Percentiles rank a stretch among this genome's conserved stretches.
Conservation (phyloP, 2,113 vertebrate species). For the Coptodon rendalli region DNA sequence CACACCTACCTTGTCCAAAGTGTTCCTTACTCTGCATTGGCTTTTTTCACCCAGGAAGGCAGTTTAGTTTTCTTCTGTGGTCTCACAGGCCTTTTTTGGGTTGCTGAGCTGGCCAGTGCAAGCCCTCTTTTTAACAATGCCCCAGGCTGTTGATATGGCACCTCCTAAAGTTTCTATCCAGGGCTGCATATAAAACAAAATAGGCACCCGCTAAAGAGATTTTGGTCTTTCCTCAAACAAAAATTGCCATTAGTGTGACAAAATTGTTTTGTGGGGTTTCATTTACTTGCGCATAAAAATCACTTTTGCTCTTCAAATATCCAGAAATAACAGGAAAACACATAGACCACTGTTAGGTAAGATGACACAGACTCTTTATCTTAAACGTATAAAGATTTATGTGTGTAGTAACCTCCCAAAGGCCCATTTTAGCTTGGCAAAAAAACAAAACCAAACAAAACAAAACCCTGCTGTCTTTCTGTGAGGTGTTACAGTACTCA, state of each 20-base stretch:
- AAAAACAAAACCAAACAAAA: not conserved
- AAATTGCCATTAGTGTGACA: not conserved
- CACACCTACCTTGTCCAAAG: not conserved
- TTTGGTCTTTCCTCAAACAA: not conserved
- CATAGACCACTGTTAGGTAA: not conserved
- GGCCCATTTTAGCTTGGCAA: not conserved
- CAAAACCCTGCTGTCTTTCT: not conserved
- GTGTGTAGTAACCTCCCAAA: not conserved
- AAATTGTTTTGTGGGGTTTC: not conserved
- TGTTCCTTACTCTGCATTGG: not conserved
- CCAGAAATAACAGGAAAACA: not conserved
- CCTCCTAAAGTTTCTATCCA: not conserved
- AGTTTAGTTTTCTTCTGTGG: not conserved
- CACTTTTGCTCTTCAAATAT: not conserved
- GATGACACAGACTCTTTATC: not conserved
- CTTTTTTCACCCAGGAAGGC: not conserved
- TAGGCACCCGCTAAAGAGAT: not conserved
- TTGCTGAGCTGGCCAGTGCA: not conserved
- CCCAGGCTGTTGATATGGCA: not conserved
- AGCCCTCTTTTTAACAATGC: not conserved
- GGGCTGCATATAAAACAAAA: not conserved
- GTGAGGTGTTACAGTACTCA: not conserved
- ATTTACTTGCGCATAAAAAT: not conserved
- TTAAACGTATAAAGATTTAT: not conserved
- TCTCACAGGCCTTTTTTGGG: not conserved